Base-by-base conservation (phyloP, 1,140 invertebrate species). In the Calephelis virginiensis region DNA sequence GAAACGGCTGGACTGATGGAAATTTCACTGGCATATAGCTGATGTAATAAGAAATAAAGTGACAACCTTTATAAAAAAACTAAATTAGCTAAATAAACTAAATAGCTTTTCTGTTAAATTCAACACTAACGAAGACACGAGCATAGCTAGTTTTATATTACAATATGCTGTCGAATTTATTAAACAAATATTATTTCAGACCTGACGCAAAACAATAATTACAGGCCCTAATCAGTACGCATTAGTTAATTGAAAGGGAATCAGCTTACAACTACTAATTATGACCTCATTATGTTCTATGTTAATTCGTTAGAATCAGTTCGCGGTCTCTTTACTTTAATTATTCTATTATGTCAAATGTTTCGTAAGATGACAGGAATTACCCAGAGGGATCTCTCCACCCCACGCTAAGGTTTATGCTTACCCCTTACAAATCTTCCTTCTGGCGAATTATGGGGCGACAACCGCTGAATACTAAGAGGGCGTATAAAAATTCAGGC, bases 401-500 rank as follows among this genome's bases (percentile, higher is more conserved):
- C 67, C 70, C 77, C 67, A 68, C 71, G 71, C 70, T 73, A 50
- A 56, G 63, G 63, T 64, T 64, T 48, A 64, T 68, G 69, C 72
- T 48, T 76, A 74, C 72, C 77, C 76, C 73, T 78, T 72, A 75
- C 71, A 76, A 75, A 75, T 72, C 66, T 69, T 73, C 81, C 81
- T 78, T 76, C 73, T 62, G 67, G 74, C 76, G 80, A 85, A 82
- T 85, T 83, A 85, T 80, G 77, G 74, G 74, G 74, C 50, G 73
- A 76, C 81, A 74, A 62, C 71, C 63, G 68, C 70, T 80, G 84
- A 85, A 86, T 86, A 86, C 81, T 83, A 82, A 86, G 73, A 72
- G 67, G 75, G 61, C 49, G 75, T 72, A 78, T 83, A 80, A 86
- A 82, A 82, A 81, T 82, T 78, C 79, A 77, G 73, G 40, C 77